Conservation (phyloP, 2,797 vertebrate genomes). For the Jordanella pulchra region DNA sequence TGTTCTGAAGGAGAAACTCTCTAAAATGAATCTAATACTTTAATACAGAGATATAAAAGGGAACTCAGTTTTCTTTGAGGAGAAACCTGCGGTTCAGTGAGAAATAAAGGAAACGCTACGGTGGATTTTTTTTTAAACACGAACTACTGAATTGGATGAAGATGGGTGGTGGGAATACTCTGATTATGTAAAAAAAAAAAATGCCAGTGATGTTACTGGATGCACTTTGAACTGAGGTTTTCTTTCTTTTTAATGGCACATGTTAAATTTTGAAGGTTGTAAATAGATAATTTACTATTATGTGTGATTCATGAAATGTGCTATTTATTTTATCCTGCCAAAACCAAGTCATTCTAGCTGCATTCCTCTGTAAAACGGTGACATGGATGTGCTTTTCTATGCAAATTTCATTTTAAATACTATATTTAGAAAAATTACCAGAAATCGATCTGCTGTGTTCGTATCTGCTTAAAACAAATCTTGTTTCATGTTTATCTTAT, state of each 20-base stretch:
- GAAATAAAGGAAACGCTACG: conserved; percentile 6
- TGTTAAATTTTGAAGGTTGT: conserved; percentile 51
- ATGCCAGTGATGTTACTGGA: conserved; percentile 50
- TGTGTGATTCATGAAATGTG: conserved; percentile 63
- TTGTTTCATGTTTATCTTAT: conserved; percentile 59
- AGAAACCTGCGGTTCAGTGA: conserved; percentile 38
- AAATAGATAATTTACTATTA: conserved; percentile 63
- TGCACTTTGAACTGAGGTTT: conserved; percentile 73
- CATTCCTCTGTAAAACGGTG: conserved; percentile 63
- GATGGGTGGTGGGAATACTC: conserved; percentile 46
- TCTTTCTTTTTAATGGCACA: conserved; percentile 64
- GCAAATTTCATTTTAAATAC: conserved; percentile 57
- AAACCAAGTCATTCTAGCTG: conserved; percentile 51
- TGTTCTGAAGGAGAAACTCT: conserved; percentile 53
- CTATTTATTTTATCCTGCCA: conserved; percentile 58
- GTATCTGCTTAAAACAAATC: conserved; percentile 54
- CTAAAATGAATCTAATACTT: conserved; percentile 41
- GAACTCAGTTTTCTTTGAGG: conserved; percentile 31
- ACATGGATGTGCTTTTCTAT: conserved; percentile 57
- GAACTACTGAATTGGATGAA: conserved; percentile 35
- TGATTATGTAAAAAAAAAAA: conserved; percentile 37
- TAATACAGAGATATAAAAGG: conserved; percentile 30
- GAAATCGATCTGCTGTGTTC: conserved; percentile 49
- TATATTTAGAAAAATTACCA: conserved; percentile 57
- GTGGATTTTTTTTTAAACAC: conserved; percentile 50